Percentiles rank a stretch among this genome's conserved stretches.
Conservation (phyloP, 2,888 invertebrate genomes). For the Eilema sororculum region DNA sequence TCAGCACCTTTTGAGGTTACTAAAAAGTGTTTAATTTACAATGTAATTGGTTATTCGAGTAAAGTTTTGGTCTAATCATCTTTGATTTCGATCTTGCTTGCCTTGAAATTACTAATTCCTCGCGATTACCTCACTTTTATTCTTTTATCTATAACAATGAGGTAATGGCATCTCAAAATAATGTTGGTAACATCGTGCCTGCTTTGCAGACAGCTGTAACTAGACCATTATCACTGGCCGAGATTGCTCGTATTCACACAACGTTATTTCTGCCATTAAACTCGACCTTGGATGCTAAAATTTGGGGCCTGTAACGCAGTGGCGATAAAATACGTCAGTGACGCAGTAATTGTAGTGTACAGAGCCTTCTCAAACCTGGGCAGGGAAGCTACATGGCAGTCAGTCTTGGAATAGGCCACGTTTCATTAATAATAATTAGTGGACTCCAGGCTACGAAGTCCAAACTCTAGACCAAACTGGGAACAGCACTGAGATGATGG, state of each 20-base stretch:
- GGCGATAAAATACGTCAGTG: not conserved
- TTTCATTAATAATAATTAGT: too few relatives aligned
- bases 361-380: too few relatives aligned
- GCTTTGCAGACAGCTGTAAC: slow-evolving; percentile 44
- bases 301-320: not conserved
- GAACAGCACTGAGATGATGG: too few relatives aligned
- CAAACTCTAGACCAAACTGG: too few relatives aligned
- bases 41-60: too few relatives aligned
- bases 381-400: too few relatives aligned
- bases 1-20: too few relatives aligned
- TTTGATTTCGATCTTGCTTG: not conserved
- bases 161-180: slow-evolving; percentile 17
- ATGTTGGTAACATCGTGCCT: not conserved
- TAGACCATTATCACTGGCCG: slow-evolving; percentile 47
- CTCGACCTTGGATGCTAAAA: slow-evolving; percentile 47
- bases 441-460: too few relatives aligned
- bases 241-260: slow-evolving; percentile 54
- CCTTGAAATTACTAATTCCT: not conserved
- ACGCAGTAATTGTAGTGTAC: not conserved
- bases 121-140: slow-evolving; percentile 2
- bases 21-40: too few relatives aligned
- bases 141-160: slow-evolving; percentile 15
- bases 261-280: slow-evolving; percentile 51
- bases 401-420: too few relatives aligned
- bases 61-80: not conserved